A percentile compares a stretch with the other conserved stretches of the same genome.
Conservation (phyloP, 2,888 invertebrate genomes). For the Aricia artaxerxes region DNA sequence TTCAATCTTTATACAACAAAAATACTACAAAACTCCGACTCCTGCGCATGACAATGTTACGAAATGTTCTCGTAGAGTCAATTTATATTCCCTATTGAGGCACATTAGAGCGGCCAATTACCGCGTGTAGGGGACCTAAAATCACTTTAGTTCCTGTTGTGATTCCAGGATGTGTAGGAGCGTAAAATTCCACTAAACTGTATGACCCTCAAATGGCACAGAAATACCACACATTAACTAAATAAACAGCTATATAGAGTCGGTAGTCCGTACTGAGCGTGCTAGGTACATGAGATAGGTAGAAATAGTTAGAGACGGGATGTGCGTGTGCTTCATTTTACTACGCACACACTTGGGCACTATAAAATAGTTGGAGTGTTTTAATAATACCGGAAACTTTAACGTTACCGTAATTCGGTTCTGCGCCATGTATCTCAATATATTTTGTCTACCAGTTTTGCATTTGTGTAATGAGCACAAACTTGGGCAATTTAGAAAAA, state of each 20-base stretch:
- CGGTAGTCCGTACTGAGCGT: background rate
- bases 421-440: no score
- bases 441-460: no score
- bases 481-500: no score
- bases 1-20: background rate
- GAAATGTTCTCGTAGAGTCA: slow-evolving; percentile 55
- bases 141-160: slow-evolving; percentile 36
- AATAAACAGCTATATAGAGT: background rate
- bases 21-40: background rate
- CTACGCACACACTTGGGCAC: background rate
- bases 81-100: slow-evolving; percentile 74
- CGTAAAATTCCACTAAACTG: background rate
- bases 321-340: background rate
- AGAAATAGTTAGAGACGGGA: background rate
- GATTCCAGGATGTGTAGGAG: slow-evolving; percentile 15
- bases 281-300: background rate
- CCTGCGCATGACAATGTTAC: slow-evolving; percentile 36
- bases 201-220: background rate
- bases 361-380: no score
- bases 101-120: slow-evolving; percentile 58
- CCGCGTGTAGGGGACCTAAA: slow-evolving; percentile 43
- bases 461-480: no score
- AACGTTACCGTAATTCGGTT: no score
- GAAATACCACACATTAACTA: background rate
- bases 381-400: no score